A percentile compares a stretch with the other conserved stretches of the same genome.
phyloP scores from a whole-genome alignment of 37 sponge, comb jelly and placozoan species.

The Haliclona indistincta region DNA sequence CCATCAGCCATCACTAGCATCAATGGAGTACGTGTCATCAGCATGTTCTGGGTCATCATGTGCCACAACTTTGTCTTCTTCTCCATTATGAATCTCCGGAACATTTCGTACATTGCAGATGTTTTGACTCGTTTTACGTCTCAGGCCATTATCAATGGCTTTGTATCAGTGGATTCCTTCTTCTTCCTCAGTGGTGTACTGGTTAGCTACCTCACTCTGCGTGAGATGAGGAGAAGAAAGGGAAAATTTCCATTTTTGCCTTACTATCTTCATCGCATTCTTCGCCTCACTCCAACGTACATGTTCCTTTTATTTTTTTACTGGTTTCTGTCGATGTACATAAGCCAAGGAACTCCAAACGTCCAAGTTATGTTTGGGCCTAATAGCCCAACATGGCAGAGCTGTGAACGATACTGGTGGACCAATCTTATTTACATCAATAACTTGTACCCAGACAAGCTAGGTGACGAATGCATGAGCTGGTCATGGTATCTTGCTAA shows the following conservation, averaged over 20 bases:
- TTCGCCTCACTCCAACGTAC: constrained; percentile 77
- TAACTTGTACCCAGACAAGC: constrained; percentile 77
- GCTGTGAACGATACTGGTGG: constrained; percentile 89
- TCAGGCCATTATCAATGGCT: constrained; percentile 56
- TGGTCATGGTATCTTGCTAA: constrained; percentile 92
- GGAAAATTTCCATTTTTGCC: constrained; percentile 58
- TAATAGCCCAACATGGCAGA: background rate
- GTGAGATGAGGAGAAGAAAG: constrained; percentile 55
- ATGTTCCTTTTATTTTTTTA: constrained; percentile 64
- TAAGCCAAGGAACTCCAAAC: background rate
- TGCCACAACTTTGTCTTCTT: constrained; percentile 53
- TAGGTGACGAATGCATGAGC: constrained; percentile 60
- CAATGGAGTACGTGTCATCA: constrained; percentile 82
- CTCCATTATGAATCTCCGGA: background rate
- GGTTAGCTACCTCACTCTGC: constrained; percentile 63
- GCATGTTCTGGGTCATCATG: constrained; percentile 87
- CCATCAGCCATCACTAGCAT: constrained; percentile 66
- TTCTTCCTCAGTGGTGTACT: constrained; percentile 86
- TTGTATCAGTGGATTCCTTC: constrained; percentile 78
- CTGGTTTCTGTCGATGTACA: constrained; percentile 43
- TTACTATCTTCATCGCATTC: constrained; percentile 79
- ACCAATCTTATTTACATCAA: constrained; percentile 89
- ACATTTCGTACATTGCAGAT: background rate
- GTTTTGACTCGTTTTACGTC: constrained; percentile 32
- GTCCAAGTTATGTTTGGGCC: background rate